These are phyloP conservation scores for Penaeus indicus DNA, from an alignment of 1,140 invertebrate genomes.

Conservation along the genomic window DNA sequence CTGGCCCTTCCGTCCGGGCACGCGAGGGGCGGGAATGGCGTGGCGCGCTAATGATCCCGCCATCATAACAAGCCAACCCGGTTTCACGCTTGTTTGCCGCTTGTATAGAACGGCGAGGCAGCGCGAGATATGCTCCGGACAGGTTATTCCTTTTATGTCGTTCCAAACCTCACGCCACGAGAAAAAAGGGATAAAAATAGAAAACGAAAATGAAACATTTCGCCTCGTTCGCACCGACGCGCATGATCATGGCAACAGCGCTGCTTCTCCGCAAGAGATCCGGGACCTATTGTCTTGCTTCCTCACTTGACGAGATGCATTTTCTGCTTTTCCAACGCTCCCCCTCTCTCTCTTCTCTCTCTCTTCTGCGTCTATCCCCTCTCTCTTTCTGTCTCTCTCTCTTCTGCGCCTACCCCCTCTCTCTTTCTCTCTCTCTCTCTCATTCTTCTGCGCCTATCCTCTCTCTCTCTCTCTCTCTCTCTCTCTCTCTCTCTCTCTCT, in stretches of 20 bases:
- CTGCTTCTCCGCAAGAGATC: too few relatives aligned
- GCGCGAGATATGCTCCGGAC: too few relatives aligned
- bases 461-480: background rate
- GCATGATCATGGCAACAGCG: too few relatives aligned
- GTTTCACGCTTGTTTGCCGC: slow-evolving; percentile 33
- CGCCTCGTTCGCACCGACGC: too few relatives aligned
- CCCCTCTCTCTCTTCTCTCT: background rate
- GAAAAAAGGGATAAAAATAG: background rate
- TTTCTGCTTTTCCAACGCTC: background rate
- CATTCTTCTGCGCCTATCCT: too few relatives aligned
- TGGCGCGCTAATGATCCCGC: slow-evolving; percentile 7
- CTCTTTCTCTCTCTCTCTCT: background rate
- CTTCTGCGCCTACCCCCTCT: background rate
- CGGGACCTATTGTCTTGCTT: background rate
- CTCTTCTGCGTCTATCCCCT: background rate
- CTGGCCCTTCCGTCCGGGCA: background rate
- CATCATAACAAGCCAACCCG: slow-evolving; percentile 2
- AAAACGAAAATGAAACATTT: background rate
- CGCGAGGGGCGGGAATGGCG: slow-evolving; percentile 20
- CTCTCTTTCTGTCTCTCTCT: background rate
- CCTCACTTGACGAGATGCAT: background rate
- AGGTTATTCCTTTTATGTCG: too few relatives aligned
- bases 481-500: too few relatives aligned
- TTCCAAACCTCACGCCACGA: too few relatives aligned
- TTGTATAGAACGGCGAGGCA: background rate